Evolutionary conservation across 2,888 invertebrate genomes (phyloP).

Genomic region (Noctua pronuba): DNA sequence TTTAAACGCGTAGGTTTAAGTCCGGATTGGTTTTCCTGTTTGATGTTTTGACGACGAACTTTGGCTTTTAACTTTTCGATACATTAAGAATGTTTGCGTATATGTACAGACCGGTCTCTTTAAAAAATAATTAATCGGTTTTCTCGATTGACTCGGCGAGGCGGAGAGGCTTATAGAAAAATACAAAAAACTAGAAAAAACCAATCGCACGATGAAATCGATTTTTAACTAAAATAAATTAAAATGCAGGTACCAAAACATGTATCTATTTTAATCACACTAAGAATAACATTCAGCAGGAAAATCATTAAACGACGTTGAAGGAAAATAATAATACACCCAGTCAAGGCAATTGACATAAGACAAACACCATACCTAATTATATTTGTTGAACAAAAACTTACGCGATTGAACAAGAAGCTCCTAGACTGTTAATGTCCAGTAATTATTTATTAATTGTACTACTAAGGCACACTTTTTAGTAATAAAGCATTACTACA

Average conservation of each 20-base stretch:
- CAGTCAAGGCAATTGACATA: constrained; percentile 23
- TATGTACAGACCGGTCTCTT: too few species aligned
- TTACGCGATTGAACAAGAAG: not conserved
- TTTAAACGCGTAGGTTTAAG: constrained; percentile 4
- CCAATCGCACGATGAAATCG: too few species aligned
- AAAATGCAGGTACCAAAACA: not conserved
- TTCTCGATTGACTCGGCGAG: too few species aligned
- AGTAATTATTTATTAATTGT: constrained; percentile 3
- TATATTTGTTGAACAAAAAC: constrained; percentile 32
- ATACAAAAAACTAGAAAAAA: too few species aligned
- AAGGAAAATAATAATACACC: constrained; percentile 41
- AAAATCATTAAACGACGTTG: constrained; percentile 28
- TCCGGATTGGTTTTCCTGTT: constrained; percentile 10
- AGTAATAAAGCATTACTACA: not conserved
- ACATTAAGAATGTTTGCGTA: not conserved
- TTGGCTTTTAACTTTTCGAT: not conserved
- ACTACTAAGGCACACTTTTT: not conserved
- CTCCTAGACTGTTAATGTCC: not conserved
- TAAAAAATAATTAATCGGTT: too few species aligned
- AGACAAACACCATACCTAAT: constrained; percentile 15
- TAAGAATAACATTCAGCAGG: constrained; percentile 32
- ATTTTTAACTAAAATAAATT: not conserved
- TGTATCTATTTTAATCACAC: constrained; percentile 14
- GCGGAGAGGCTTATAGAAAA: too few species aligned
- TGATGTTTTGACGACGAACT: not conserved